phyloP scores from a whole-genome alignment of 1,140 invertebrate species.

The Drosophila sechellia region DNA sequence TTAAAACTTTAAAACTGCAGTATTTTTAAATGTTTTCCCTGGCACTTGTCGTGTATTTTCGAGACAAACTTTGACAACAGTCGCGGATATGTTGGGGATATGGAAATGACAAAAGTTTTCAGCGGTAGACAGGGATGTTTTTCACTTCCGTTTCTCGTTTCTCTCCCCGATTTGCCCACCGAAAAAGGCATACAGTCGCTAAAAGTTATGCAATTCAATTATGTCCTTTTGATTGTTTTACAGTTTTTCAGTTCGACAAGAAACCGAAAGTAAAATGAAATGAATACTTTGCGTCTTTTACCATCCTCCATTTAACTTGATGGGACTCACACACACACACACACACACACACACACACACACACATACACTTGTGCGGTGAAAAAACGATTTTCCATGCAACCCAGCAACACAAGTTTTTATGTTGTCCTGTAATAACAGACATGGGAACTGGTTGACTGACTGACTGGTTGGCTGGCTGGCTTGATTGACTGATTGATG shows the following conservation, averaged over 20 bases:
- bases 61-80: slow-evolving; percentile 10
- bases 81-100: slow-evolving; percentile 27
- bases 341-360: slow-evolving; percentile 5
- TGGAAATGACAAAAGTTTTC: slow-evolving; percentile 43
- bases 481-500: slow-evolving; percentile 47
- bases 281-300: slow-evolving; percentile 25
- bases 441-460: slow-evolving; percentile 41
- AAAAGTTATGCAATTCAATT: slow-evolving; percentile 64
- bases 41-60: slow-evolving; percentile 7
- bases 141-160: background rate
- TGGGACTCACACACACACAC: slow-evolving; percentile 9
- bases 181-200: background rate
- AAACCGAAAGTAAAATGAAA: slow-evolving; percentile 17
- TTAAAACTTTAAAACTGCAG: slow-evolving; percentile 6
- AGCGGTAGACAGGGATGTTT: slow-evolving; percentile 17
- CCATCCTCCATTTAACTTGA: slow-evolving; percentile 37
- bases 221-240: slow-evolving; percentile 53
- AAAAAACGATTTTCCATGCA: slow-evolving; percentile 65
- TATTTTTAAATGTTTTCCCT: slow-evolving; percentile 20
- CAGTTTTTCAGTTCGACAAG: slow-evolving; percentile 36
- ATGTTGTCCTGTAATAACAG: slow-evolving; percentile 69
- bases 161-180: background rate
- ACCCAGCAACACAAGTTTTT: slow-evolving; percentile 33
- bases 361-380: background rate
- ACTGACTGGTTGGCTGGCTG: background rate